phyloP scores from a whole-genome alignment of 2,888 invertebrate species.

The Diaphora mendica region DNA sequence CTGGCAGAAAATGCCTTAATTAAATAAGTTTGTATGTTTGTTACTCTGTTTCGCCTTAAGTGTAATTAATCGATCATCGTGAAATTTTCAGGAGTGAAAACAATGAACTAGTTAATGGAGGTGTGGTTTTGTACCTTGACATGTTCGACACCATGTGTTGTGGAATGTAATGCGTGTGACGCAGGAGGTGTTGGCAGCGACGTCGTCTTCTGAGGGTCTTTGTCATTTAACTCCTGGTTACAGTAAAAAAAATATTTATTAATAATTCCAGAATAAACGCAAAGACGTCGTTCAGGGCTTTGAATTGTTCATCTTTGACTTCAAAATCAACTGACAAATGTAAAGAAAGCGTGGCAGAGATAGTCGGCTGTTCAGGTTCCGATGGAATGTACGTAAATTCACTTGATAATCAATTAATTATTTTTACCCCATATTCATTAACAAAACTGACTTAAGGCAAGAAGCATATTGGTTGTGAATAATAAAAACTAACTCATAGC shows the following conservation, averaged over 20 bases:
- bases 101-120: neutral
- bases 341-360: too few relatives aligned
- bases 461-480: neutral
- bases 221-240: conserved; percentile 85
- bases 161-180: conserved; percentile 82
- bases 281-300: neutral
- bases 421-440: too few relatives aligned
- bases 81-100: neutral
- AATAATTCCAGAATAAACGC: neutral
- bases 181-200: conserved; percentile 79
- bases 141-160: conserved; percentile 82
- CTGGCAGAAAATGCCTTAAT: too few relatives aligned
- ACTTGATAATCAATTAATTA: too few relatives aligned
- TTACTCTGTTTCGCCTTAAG: neutral
- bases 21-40: too few relatives aligned
- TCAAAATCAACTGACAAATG: too few relatives aligned
- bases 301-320: too few relatives aligned
- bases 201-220: conserved; percentile 74
- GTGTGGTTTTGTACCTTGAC: conserved; percentile 70
- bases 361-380: too few relatives aligned
- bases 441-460: too few relatives aligned
- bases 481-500: neutral
- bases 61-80: neutral
- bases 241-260: neutral
- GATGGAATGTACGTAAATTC: too few relatives aligned